Conservation (phyloP, 53 echinoderm and acorn worm genomes). For the Glandiceps talaboti region DNA sequence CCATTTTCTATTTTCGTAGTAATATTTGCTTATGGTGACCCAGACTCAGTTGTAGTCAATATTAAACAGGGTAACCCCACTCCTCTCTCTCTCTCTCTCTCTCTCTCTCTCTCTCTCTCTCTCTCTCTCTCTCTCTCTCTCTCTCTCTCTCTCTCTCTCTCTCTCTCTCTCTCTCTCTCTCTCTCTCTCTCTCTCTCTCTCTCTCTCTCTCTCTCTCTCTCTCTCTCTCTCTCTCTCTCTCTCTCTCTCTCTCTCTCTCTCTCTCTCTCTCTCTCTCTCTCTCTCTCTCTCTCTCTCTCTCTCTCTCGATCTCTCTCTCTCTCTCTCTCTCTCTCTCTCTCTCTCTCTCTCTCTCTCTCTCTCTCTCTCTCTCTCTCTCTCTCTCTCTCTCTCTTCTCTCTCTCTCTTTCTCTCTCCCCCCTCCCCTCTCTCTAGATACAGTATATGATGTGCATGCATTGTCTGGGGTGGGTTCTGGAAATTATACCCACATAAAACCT, state of each 20-base stretch:
- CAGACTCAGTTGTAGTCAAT: no score
- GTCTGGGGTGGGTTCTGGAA: no score
- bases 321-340: slow-evolving; percentile 12
- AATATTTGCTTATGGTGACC: no score
- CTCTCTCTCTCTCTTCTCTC: slow-evolving; percentile 1
- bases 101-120: no score
- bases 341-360: not conserved
- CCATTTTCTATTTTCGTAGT: no score
- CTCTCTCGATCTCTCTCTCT: no score
- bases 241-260: slow-evolving; percentile 10
- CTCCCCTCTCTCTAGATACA: not conserved
- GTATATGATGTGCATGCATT: no score
- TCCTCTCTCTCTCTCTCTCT: no score
- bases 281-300: slow-evolving; percentile 13
- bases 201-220: slow-evolving; percentile 9
- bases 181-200: slow-evolving; percentile 10
- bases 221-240: slow-evolving; percentile 9
- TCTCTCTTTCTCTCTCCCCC: not conserved
- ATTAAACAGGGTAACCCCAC: not conserved
- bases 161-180: slow-evolving; percentile 6
- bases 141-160: slow-evolving; percentile 13
- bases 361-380: slow-evolving; percentile 12
- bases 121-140: no score
- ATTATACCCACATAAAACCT: no score
- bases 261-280: slow-evolving; percentile 11